phyloP scores from a whole-genome alignment of 2,797 vertebrate species.

The Chelidonichthys spinosus region DNA sequence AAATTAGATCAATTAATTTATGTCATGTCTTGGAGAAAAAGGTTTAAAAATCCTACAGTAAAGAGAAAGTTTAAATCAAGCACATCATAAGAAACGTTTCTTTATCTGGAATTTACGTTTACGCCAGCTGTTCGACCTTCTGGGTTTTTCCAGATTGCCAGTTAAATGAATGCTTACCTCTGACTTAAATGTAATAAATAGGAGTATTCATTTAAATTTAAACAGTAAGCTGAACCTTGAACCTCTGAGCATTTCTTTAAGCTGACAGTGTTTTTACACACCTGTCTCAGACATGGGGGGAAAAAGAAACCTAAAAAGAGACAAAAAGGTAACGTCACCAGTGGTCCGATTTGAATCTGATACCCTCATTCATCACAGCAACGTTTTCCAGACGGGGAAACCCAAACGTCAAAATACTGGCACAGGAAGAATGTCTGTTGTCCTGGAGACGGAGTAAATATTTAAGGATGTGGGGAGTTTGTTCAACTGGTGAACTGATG shows the following conservation, averaged over 20 bases:
- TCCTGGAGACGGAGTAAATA: constrained; percentile 85
- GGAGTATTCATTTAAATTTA: background rate
- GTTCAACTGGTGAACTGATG: constrained; percentile 44
- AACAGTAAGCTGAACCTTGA: background rate
- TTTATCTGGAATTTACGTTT: background rate
- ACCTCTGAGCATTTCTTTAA: constrained; percentile 7
- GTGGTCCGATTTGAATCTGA: constrained; percentile 40
- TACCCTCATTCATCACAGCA: constrained; percentile 37
- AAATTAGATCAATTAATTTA: too few species aligned
- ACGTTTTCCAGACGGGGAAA: constrained; percentile 58
- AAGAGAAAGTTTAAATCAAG: background rate
- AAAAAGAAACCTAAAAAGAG: background rate
- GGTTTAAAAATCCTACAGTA: background rate
- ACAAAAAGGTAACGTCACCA: constrained; percentile 9
- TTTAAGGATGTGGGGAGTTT: constrained; percentile 86
- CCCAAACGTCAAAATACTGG: constrained; percentile 45
- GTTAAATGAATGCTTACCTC: background rate
- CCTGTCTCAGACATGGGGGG: constrained; percentile 23
- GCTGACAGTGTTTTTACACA: constrained; percentile 25
- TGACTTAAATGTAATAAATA: background rate
- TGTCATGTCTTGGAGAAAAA: background rate
- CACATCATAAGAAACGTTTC: too few species aligned
- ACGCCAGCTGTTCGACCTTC: background rate
- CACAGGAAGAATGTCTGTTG: constrained; percentile 54
- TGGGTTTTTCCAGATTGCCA: background rate